Base-by-base conservation (phyloP, 2,113 vertebrate genomes). In the Gopherus flavomarginatus region DNA sequence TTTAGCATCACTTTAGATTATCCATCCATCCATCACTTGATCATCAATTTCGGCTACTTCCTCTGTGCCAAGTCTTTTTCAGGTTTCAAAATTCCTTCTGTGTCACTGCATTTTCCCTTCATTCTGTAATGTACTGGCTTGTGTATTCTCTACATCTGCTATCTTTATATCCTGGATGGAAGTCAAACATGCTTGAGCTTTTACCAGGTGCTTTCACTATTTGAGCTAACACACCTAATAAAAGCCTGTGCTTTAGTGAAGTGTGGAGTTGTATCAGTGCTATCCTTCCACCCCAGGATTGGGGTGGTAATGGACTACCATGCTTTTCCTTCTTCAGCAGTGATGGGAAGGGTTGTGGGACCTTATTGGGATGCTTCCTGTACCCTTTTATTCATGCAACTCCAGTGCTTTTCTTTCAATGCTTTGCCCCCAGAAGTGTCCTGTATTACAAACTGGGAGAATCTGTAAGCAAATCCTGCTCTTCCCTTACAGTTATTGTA, bases 41-140 rank as follows among this genome's bases (percentile, higher is more conserved):
- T 88, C 87, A 91, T 75, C 87, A 88, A 81, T 79, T 92, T 90
- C 83, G 95, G 44, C 79, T 88, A 7, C 83, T 90, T 90, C 62
- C 54, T 87, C 2, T 0, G 21, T 94, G 93, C 90, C 95, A 97
- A 96, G 90, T 79, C 92, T 95, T 96, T 97, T 97, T 75, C 93
- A 95, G 94, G 87, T 93, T 93, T 93, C 44, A 84, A 65, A 53
- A 92, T 95, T 97, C 87, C 90, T 95, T 88, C 57, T 92, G 49
- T 85, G 89, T 92, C 96, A 83, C 19, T 95, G 90, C 44, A 65
- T 88, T 89, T 95, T 92, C 84, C 22, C 22, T 86, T 88, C 87
- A 59, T 93, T n/a, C 57, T 50, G 29, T 21, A 94, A 83, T 6
- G 2, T 72, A 5, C 80, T 83, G 91, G 54, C 3, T 11, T 77